Conservation (phyloP, 1,140 invertebrate species). For the Drosophila guanche region DNA sequence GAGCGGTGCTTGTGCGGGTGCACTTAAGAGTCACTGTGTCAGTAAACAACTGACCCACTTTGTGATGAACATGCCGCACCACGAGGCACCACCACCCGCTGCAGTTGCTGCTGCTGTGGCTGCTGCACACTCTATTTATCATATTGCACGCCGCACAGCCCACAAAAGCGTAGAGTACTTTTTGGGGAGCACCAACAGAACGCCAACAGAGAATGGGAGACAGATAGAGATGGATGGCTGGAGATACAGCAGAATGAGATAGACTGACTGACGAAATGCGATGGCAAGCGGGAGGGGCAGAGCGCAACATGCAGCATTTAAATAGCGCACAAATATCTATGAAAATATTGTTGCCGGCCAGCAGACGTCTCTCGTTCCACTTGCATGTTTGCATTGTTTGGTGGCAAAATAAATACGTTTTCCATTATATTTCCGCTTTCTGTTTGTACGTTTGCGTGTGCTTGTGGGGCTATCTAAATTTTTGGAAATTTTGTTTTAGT, state of each 20-base stretch:
- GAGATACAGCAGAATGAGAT: conserved; percentile 13
- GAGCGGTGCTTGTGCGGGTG: conserved; percentile 39
- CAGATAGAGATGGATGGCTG: conserved; percentile 19
- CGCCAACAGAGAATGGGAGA: not conserved
- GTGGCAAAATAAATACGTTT: conserved; percentile 51
- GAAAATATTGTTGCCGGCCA: conserved; percentile 50
- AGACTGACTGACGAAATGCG: conserved; percentile 13
- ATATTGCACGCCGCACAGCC: conserved; percentile 43
- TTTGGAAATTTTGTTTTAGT: conserved; percentile 35
- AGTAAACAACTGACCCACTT: conserved; percentile 80
- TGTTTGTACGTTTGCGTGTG: not conserved
- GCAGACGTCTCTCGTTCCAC: conserved; percentile 35
- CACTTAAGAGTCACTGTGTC: conserved; percentile 80
- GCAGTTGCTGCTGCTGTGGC: conserved; percentile 9
- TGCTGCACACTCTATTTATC: conserved; percentile 49
- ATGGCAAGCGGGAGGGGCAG: not conserved
- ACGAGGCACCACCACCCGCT: conserved; percentile 33
- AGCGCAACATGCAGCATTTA: conserved; percentile 44
- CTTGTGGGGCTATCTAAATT: conserved; percentile 21
- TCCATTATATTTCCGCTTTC: conserved; percentile 40
- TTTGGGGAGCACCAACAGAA: conserved; percentile 21
- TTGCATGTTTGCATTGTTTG: conserved; percentile 34
- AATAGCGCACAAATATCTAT: conserved; percentile 56
- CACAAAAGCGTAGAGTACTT: conserved; percentile 51
- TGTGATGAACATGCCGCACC: conserved; percentile 60